These are phyloP conservation scores for Gymnocephalus cernua DNA, from an alignment of 2,113 vertebrate genomes.

Conservation along the genomic window DNA sequence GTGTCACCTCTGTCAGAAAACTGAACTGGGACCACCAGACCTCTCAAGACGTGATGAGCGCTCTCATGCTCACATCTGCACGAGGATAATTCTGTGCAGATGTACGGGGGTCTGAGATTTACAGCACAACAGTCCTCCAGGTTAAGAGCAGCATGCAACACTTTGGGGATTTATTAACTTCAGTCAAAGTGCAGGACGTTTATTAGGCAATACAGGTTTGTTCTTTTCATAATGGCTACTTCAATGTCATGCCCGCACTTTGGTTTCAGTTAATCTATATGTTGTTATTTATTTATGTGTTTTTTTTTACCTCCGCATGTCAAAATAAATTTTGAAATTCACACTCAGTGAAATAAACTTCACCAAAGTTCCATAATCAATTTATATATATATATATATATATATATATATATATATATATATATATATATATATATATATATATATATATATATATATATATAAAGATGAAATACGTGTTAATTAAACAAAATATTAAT, in stretches of 20 bases:
- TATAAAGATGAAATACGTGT: background rate
- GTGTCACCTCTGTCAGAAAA: conserved; percentile 55
- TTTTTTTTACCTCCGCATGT: background rate
- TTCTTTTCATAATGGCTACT: conserved; percentile 11
- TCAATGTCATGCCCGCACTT: background rate
- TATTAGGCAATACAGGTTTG: conserved; percentile 2
- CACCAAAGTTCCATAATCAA: background rate
- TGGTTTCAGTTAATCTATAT: background rate
- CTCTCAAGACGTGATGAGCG: conserved; percentile 57
- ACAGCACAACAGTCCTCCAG: conserved; percentile 35
- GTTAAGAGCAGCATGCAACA: conserved; percentile 38
- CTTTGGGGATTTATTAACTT: conserved; percentile 59
- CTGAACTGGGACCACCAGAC: conserved; percentile 55
- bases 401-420: no score
- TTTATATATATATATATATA: background rate
- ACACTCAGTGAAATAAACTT: background rate
- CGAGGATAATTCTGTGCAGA: conserved; percentile 73
- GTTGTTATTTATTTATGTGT: background rate
- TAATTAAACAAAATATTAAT: background rate
- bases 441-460: background rate
- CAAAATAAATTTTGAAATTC: background rate
- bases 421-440: background rate
- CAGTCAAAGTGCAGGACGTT: conserved; percentile 29
- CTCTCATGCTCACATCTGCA: conserved; percentile 63
- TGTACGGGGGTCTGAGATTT: conserved; percentile 67